Evolutionary conservation across 2,797 vertebrate species (phyloP).

Genomic region (Falco novaeseelandiae): DNA sequence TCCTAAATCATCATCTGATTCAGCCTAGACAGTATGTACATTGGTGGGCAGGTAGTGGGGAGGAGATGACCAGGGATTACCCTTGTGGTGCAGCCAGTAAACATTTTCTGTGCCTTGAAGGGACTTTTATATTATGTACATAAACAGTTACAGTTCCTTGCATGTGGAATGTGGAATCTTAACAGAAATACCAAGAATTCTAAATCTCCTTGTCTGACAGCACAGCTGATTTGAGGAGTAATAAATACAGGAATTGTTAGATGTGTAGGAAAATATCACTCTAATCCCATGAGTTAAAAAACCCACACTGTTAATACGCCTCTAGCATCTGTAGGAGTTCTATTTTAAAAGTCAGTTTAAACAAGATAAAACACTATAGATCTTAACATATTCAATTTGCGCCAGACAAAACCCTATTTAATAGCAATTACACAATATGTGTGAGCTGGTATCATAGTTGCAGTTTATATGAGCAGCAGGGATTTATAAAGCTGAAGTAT

Average conservation of each 20-base stretch:
- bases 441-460: not conserved
- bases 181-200: not conserved
- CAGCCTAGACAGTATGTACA: not conserved
- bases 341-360: constrained; percentile 57
- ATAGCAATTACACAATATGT: constrained; percentile 19
- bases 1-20: not conserved
- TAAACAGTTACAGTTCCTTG: not conserved
- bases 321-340: constrained; percentile 26
- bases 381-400: constrained; percentile 52
- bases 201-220: not conserved
- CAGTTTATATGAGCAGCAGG: constrained; percentile 13
- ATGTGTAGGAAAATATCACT: not conserved
- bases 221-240: constrained; percentile 35
- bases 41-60: not conserved
- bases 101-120: not conserved
- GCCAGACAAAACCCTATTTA: constrained; percentile 56
- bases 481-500: constrained; percentile 31
- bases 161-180: not conserved
- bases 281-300: constrained; percentile 31
- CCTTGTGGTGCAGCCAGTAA: not conserved
- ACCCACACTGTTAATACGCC: constrained; percentile 16
- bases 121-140: not conserved
- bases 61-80: not conserved
- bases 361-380: constrained; percentile 36
- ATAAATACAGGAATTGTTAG: constrained; percentile 20